Evolutionary conservation across 1,140 invertebrate genomes (phyloP), one percentile per base, ranked within the genome.

Genomic region (Platyscapa corneri): DNA sequence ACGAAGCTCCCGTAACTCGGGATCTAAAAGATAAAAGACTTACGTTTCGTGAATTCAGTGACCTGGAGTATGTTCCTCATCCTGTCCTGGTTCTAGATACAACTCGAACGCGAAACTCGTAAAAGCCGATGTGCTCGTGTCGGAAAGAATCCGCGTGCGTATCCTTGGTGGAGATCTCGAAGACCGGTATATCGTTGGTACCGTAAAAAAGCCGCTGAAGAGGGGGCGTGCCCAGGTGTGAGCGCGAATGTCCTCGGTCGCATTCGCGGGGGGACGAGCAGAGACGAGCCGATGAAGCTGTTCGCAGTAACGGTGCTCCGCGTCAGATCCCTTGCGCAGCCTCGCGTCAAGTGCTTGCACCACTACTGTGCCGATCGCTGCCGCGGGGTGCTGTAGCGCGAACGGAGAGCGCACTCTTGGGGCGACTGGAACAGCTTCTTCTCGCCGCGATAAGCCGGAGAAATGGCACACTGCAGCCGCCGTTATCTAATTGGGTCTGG

Each of bases 401-500:
- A 70, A 20, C 34, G 32, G 18, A 67, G n/a, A 30, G 8, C 67
- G 64, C 64, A 16, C 16, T 67, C 64, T 67, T 18, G n/a, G 64
- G 64, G 23, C 30, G 67, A 37, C 34, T 70, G 67, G 18, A 70
- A 20, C 32, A 37, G 32, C 34, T 70, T 70, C 5, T 20, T 70
- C 5, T 1, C 16, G 14, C 5, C 3, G 8, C 67, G 67, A 70
- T 70, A 37, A 37, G 20, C 18, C 2, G 67, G 34, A 37, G 32
- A 70, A 70, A 23, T 23, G 32, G 32, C 32, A 70, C n/a, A 20
- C 32, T 70, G 16, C 34, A 70, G 34, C 67, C 7, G 37, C 18
- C 32, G 32, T 20, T 70, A 70, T 70, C 67, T 70, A 70, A 70
- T 70, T 70, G 18, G 32, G 67, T 70, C 67, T 70, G 67, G 67